Conservation (phyloP, 2,113 vertebrate genomes). For the Callospermophilus lateralis region DNA sequence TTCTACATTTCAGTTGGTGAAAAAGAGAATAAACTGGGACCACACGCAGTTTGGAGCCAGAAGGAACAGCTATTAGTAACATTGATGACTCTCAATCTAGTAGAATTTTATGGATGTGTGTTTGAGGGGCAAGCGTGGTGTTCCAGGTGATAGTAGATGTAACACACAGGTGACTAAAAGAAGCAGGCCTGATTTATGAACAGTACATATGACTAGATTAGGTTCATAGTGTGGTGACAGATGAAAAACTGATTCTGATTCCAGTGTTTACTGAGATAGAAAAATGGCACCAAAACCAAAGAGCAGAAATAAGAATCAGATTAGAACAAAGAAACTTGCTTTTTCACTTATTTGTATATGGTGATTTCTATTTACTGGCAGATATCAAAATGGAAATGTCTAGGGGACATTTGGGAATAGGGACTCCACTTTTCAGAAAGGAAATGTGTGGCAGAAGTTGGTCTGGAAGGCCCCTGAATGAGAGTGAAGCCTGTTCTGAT, state of each 20-base stretch:
- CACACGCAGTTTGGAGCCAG: background rate
- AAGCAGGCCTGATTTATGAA: background rate
- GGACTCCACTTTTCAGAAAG: background rate
- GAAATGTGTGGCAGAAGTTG: background rate
- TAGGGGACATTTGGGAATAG: background rate
- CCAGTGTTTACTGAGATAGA: background rate
- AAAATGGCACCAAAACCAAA: background rate
- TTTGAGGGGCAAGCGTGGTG: background rate
- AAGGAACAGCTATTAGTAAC: background rate
- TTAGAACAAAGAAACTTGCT: background rate
- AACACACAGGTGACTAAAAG: background rate
- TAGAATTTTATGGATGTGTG: background rate
- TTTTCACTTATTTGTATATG: background rate
- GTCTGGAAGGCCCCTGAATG: background rate
- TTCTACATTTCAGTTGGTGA: background rate
- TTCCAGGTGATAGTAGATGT: background rate
- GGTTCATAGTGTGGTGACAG: too few species aligned
- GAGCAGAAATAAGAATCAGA: background rate
- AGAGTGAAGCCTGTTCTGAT: conserved; percentile 8
- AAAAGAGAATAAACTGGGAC: background rate
- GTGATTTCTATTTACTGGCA: background rate
- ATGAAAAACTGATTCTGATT: background rate
- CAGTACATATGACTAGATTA: background rate
- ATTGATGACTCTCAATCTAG: background rate
- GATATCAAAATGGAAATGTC: background rate